Conservation (phyloP, 2,113 vertebrate genomes). For the Rhynchomys soricoides region DNA sequence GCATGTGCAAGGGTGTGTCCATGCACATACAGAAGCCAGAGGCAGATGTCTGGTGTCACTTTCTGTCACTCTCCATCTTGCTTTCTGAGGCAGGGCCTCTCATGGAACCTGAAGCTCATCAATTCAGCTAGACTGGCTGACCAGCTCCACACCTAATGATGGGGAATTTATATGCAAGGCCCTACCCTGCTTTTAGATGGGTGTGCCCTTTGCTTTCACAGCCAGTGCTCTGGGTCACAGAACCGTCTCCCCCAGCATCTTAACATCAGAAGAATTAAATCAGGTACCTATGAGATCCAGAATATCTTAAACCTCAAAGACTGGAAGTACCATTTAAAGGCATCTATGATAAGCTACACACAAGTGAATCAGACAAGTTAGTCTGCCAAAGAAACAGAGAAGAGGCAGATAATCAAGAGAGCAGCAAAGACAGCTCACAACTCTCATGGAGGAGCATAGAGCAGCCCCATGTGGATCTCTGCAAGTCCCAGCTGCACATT, state of each 20-base stretch:
- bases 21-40: background rate
- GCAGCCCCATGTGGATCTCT: background rate
- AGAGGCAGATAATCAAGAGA: background rate
- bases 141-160: background rate
- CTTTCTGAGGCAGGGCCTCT: background rate
- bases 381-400: background rate
- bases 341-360: background rate
- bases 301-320: background rate
- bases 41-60: background rate
- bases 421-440: background rate
- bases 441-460: background rate
- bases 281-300: background rate
- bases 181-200: background rate
- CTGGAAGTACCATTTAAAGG: background rate
- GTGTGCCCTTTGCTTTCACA: background rate
- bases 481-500: background rate
- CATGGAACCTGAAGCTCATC: background rate
- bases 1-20: background rate
- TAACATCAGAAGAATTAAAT: conserved; percentile 6
- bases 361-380: background rate
- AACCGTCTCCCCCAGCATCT: background rate
- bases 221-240: background rate
- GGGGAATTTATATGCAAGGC: background rate
- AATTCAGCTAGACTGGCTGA: background rate
- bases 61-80: background rate